Evolutionary conservation across 2,888 invertebrate genomes (phyloP).

Genomic region (Drosophila mimetica): DNA sequence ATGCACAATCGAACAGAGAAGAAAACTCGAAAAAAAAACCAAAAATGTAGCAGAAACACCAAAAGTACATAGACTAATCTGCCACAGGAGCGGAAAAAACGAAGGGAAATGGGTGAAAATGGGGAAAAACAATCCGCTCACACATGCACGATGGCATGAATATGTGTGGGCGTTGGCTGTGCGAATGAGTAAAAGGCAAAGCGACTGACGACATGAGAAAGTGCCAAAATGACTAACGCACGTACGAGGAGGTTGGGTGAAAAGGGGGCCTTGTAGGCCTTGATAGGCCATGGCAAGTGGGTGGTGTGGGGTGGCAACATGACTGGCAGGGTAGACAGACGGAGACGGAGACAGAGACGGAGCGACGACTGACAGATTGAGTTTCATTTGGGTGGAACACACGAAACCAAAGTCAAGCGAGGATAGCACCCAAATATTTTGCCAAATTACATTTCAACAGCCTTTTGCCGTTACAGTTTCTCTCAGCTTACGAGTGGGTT

Average conservation of each 20-base stretch:
- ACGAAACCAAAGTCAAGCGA: slow-evolving; percentile 55
- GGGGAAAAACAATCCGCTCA: slow-evolving; percentile 20
- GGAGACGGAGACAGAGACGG: slow-evolving; percentile 43
- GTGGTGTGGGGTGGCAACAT: slow-evolving; percentile 25
- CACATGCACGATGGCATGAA: slow-evolving; percentile 13
- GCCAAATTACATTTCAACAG: slow-evolving; percentile 80
- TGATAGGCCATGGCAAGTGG: slow-evolving; percentile 5
- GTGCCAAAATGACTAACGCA: slow-evolving; percentile 78
- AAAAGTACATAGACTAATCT: slow-evolving; percentile 64
- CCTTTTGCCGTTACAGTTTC: slow-evolving; percentile 57
- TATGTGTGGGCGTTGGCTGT: slow-evolving; percentile 56
- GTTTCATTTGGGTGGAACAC: slow-evolving; percentile 70
- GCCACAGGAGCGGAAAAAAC: slow-evolving; percentile 33
- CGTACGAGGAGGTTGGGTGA: slow-evolving; percentile 30
- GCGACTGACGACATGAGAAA: slow-evolving; percentile 75
- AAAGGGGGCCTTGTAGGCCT: slow-evolving; percentile 14
- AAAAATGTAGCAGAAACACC: slow-evolving; percentile 6
- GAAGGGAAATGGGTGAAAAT: slow-evolving; percentile 12
- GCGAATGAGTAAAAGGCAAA: slow-evolving; percentile 47
- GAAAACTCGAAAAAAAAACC: slow-evolving; percentile 24
- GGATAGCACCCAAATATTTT: slow-evolving; percentile 68
- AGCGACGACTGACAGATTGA: slow-evolving; percentile 76
- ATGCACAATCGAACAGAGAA: slow-evolving; percentile 67
- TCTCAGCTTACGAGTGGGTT: slow-evolving; percentile 10
- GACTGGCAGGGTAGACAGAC: slow-evolving; percentile 53